Evolutionary conservation across 2,888 invertebrate species (phyloP), one percentile per base, ranked within the genome.

Genomic region (Deroplatys truncata): DNA sequence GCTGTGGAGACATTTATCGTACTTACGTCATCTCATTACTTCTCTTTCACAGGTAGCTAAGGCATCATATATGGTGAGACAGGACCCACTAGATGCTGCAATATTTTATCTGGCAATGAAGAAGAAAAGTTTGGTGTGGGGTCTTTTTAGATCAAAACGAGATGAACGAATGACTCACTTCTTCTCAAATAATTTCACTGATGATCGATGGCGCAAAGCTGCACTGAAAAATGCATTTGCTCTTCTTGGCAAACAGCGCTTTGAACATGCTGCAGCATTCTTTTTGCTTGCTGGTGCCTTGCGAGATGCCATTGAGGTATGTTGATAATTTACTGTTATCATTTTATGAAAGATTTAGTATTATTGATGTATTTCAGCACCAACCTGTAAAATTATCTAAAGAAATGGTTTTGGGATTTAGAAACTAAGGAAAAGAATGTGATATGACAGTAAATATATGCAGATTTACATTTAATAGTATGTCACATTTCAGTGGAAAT

Each of bases 181-280:
- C 94, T 99, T 99, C 93, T 94, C 97, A 31, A 98, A 99, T 93
- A 98, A 99, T 93, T 99, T 99, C 93, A 93, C 94, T 2, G 97
- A 98, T 92, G 98, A 98, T 92, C 95, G 99, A 88, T 99, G 99
- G 99, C 96, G 99, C 29, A 99, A 98, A 93, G 99, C 99, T 0
- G 99, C 99, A 0, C 93, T 99, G 91, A 99, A 99, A 94, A 99
- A 99, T 93, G 99, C 99, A 0, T 99, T 98, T 93, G 98, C 98
- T 3, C 94, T 99, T 84, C 95, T 99, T 83, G 98, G 99, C 5
- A 98, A 98, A 92, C 99, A 99, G 93, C 92, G 99, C 88, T 99
- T 99, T 93, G 98, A 98, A 90, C 99, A 99, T 93, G 99, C 99
- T 0, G 99, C 99, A 0, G 99, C 99, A 0, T 99, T 99, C 94